Base-by-base conservation (phyloP, 1,140 invertebrate genomes). In the Drosophila melanica region DNA sequence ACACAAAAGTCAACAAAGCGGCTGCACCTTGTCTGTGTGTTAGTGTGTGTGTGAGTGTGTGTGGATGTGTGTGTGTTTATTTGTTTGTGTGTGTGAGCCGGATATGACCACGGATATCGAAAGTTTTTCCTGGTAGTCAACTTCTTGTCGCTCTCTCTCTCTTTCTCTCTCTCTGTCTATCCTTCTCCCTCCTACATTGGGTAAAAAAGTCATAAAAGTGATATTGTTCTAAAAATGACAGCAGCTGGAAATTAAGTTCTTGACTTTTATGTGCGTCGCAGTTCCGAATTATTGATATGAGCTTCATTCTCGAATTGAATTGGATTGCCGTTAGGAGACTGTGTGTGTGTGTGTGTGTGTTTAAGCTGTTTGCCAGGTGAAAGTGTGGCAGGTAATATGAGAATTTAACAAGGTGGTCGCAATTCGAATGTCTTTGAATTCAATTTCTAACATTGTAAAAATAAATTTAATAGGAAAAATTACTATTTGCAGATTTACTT, bases 231-330 rank as follows among this genome's bases (percentile, higher is more conserved):
- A 77, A 75, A 85, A 85, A 75, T 71, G 81, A 85, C 75, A 79
- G 79, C 82, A 86, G 82, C 79, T 87, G 82, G 72, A 89, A 89
- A 87, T 87, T 87, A 87, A 87, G 82, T 87, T 87, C 84, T 89
- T 89, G 82, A 82, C 82, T 87, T 87, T 87, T 87, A 87, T 89
- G 84, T 73, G 58, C 50, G 58, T 76, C 84, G 84, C 82, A 87
- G 67, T 82, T 87, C 65, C 71, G 66, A 89, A 82, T 74, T 87
- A 87, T 89, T 89, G 82, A 87, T 87, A 87, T 89, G 79, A 65
- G 76, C 57, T 62, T 45, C 71, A 51, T 27, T 9, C 53, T 58
- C 37, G 39, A 70, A 63, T 70, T 69, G 50, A 63, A 68, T 63
- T 68, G 48, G 65, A 60, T 68, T 63, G 47, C 39, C 50, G 39